A percentile compares a stretch with the other conserved stretches of the same genome.
phyloP scores from a whole-genome alignment of 2,888 invertebrate species.

The Leptothorax acervorum region DNA sequence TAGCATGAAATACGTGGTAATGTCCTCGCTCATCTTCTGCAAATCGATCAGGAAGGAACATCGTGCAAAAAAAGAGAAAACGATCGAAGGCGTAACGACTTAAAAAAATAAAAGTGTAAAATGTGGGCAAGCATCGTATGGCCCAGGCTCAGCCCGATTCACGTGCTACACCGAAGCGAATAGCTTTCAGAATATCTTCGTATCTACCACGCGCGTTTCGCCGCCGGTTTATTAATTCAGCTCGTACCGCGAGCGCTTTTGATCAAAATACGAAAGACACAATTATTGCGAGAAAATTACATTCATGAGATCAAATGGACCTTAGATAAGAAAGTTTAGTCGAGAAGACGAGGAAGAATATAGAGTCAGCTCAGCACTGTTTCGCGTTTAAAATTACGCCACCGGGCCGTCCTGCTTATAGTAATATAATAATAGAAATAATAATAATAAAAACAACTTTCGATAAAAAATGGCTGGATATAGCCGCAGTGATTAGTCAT shows the following conservation, averaged over 20 bases:
- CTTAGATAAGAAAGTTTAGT: constrained; percentile 53
- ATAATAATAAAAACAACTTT: constrained; percentile 54
- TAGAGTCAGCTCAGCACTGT: constrained; percentile 46
- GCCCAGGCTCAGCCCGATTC: constrained; percentile 69
- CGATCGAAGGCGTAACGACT: constrained; percentile 63
- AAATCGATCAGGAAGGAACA: constrained; percentile 73
- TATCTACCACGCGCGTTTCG: constrained; percentile 44
- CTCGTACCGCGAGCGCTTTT: constrained; percentile 57
- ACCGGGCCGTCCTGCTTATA: constrained; percentile 68
- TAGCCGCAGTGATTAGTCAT: constrained; percentile 47
- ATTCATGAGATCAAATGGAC: constrained; percentile 71
- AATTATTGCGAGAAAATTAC: constrained; percentile 64
- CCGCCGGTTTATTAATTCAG: constrained; percentile 12
- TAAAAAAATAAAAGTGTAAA: constrained; percentile 66
- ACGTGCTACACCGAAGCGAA: constrained; percentile 50
- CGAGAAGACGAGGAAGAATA: constrained; percentile 60
- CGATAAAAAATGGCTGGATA: constrained; percentile 39
- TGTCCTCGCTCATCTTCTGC: constrained; percentile 67
- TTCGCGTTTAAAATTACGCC: constrained; percentile 55
- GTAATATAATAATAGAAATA: constrained; percentile 31
- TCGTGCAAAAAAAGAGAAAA: constrained; percentile 70
- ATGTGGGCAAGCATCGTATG: constrained; percentile 68
- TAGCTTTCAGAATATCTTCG: constrained; percentile 25
- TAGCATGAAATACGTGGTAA: constrained; percentile 75
- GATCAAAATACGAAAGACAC: constrained; percentile 59